Base-by-base conservation (phyloP, 2,113 vertebrate genomes). In the Nerophis ophidion region DNA sequence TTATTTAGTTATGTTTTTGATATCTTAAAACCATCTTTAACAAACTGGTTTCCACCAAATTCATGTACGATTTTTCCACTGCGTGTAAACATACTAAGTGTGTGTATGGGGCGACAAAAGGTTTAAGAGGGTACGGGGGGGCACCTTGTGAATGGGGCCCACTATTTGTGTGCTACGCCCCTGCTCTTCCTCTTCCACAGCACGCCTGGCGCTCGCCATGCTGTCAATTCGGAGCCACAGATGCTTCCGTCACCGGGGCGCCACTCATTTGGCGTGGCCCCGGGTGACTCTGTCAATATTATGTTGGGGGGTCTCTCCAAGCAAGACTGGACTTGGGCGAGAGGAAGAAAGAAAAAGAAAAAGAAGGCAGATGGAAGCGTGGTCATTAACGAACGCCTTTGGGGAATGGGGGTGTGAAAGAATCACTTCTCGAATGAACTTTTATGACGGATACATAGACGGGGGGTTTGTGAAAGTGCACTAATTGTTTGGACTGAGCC, bases 271-370 rank as follows among this genome's bases (percentile, higher is more conserved):
- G 82, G 76, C 81, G 35, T 48, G 12, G 69, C 77, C 80, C 16
- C 26, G 72, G 75, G 76, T 69, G 81, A 77, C 80, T 82, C 63
- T 84, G 82, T 84, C 84, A 85, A 86, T 86, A 83, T 84, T 88
- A 55, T 70, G 70, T 73, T 88, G 49, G 52, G 70, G 71, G 68
- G 47, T 1, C 48, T 73, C 60, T 71, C 47, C 63, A 17, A 79
- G 78, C 77, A 61, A 77, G 74, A 72, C 69, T 72, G 64, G 56
- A 72, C 71, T 57, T 3, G 19, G 52, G 60, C 10, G 40, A 73
- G 57, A 63, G 50, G 52, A 46, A 52, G 61, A 70, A 61, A 65
- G 69, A 74, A 76, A 61, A 51, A 80, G 67, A 81, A 79, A 66
- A 63, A 61, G 72, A 72, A 58, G 8, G 35, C 26, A 8, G 2